Evolutionary conservation across 2,888 invertebrate species (phyloP).

Genomic region (Deroplatys truncata): DNA sequence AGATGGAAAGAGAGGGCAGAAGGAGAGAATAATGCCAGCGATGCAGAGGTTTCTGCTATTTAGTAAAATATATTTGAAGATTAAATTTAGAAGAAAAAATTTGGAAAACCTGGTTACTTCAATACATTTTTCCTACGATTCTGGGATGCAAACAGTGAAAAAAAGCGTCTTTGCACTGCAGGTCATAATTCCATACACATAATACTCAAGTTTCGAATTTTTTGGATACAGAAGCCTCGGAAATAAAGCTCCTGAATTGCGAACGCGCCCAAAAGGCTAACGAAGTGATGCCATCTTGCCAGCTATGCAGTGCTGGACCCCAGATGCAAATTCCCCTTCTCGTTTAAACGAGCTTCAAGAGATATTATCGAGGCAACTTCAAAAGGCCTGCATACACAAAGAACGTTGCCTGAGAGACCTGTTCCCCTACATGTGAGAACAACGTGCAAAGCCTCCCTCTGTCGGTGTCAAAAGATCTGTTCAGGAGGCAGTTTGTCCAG

Average conservation of each 20-base stretch:
- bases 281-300: background rate
- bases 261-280: background rate
- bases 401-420: background rate
- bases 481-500: background rate
- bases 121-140: no score
- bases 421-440: background rate
- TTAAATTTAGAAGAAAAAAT: no score
- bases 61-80: no score
- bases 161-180: no score
- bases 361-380: background rate
- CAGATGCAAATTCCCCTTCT: background rate
- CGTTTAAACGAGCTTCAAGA: background rate
- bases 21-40: no score
- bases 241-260: background rate
- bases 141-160: no score
- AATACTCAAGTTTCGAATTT: no score
- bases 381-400: background rate
- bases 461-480: background rate
- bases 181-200: no score
- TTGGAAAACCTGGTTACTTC: no score
- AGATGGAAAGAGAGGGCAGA: fast-evolving
- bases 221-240: no score
- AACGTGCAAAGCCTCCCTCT: background rate
- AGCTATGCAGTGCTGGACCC: background rate
- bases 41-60: no score